Evolutionary conservation across 2,113 vertebrate genomes (phyloP).

Genomic region (Hyla sarda): DNA sequence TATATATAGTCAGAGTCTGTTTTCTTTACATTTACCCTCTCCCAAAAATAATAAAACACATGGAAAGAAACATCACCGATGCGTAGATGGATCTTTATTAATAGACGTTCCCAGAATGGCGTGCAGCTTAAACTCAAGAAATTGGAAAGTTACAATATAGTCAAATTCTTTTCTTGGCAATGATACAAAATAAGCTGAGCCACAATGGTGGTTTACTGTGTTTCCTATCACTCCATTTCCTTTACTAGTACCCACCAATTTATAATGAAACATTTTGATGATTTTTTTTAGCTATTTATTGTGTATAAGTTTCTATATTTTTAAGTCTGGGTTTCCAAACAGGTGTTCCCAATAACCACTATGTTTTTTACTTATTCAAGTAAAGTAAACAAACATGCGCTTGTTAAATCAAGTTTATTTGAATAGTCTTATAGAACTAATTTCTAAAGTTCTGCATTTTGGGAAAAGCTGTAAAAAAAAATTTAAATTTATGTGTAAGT

Average conservation of each 20-base stretch:
- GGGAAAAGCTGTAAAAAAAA: too few species aligned
- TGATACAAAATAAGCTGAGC: slow-evolving; percentile 71
- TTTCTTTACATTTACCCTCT: slow-evolving; percentile 11
- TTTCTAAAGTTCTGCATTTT: too few species aligned
- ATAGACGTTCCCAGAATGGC: slow-evolving; percentile 62
- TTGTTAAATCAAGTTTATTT: too few species aligned
- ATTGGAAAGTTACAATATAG: slow-evolving; percentile 58
- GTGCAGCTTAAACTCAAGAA: slow-evolving; percentile 60
- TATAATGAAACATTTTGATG: neutral
- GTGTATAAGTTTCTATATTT: neutral
- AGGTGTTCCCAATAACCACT: too few species aligned
- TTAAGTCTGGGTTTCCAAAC: too few species aligned
- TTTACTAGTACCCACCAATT: neutral
- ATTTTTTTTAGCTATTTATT: neutral
- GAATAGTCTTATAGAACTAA: too few species aligned
- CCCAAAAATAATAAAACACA: slow-evolving; percentile 35
- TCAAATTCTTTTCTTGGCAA: slow-evolving; percentile 67
- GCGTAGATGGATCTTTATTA: slow-evolving; percentile 22
- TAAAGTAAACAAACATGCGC: too few species aligned
- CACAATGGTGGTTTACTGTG: slow-evolving; percentile 43
- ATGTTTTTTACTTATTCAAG: too few species aligned
- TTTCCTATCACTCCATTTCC: neutral
- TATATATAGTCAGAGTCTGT: slow-evolving; percentile 11
- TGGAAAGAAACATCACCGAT: slow-evolving; percentile 28
- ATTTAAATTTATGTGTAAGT: too few species aligned